These are phyloP conservation scores for Hylaea fasciaria DNA, from an alignment of 2,888 invertebrate species.

Conservation along the genomic window DNA sequence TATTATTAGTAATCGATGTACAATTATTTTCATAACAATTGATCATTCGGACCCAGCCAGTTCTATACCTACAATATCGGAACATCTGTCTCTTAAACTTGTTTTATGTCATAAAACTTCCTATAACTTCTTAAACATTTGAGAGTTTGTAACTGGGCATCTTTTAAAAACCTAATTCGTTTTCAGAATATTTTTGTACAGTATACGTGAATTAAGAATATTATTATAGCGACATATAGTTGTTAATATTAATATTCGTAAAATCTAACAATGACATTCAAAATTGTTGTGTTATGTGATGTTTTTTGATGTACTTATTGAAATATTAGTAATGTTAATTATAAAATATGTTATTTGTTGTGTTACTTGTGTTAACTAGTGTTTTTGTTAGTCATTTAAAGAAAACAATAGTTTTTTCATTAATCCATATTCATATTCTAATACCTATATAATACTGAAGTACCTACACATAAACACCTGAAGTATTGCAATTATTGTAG, in stretches of 20 bases:
- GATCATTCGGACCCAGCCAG: neutral
- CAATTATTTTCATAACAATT: neutral
- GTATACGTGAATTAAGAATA: neutral
- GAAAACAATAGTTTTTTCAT: no score
- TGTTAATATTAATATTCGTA: no score
- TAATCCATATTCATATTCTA: no score
- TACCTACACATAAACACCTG: no score
- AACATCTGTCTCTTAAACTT: no score
- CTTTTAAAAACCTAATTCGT: neutral
- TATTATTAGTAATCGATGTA: neutral
- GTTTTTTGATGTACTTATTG: conserved; percentile 3
- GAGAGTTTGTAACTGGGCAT: neutral
- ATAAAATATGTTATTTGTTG: conserved; percentile 11
- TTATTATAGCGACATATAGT: neutral
- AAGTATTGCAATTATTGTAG: no score
- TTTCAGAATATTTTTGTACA: neutral
- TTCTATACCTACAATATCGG: no score
- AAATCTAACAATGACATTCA: conserved; percentile 2
- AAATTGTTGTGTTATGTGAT: neutral
- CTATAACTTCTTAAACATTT: no score
- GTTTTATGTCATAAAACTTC: no score
- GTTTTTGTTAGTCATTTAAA: neutral
- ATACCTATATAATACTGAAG: no score
- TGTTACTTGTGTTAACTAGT: conserved; percentile 16
- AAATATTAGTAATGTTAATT: conserved; percentile 6